Percentiles rank a stretch among this genome's conserved stretches.
Evolutionary conservation across 2,888 invertebrate genomes (phyloP).

Genomic region (Dryococelus australis): DNA sequence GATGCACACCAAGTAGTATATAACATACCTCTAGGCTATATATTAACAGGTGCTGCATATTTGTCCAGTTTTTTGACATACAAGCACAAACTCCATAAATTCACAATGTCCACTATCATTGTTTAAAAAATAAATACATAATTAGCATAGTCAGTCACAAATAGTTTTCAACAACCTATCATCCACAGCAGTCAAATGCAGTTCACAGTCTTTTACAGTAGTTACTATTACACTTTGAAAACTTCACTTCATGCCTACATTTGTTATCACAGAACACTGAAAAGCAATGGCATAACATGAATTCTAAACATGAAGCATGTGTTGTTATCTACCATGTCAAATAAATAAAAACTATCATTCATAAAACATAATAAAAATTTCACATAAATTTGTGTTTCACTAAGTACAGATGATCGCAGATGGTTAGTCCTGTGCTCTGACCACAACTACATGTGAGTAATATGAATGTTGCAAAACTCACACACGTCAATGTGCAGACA

Average conservation of each 20-base stretch:
- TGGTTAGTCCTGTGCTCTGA: background rate
- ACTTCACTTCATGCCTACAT: background rate
- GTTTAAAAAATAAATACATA: background rate
- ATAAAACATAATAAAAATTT: background rate
- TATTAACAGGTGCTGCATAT: background rate
- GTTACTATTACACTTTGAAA: background rate
- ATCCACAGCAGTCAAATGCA: conserved; percentile 6
- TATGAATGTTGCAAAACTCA: background rate
- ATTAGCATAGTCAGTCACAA: conserved; percentile 3
- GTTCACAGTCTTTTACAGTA: background rate
- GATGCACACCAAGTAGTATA: background rate
- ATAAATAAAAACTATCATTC: background rate
- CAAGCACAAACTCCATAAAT: background rate
- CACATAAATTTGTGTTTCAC: background rate
- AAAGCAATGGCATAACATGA: background rate
- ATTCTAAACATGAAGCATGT: background rate
- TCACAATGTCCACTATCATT: background rate
- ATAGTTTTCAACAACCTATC: background rate
- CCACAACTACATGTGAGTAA: background rate
- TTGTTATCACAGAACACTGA: background rate
- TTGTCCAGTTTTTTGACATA: background rate
- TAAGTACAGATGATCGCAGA: background rate
- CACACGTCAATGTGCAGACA: background rate
- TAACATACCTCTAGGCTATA: background rate
- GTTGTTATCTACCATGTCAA: background rate